Base-by-base conservation (phyloP, 2,113 vertebrate genomes). In the Tichodroma muraria region DNA sequence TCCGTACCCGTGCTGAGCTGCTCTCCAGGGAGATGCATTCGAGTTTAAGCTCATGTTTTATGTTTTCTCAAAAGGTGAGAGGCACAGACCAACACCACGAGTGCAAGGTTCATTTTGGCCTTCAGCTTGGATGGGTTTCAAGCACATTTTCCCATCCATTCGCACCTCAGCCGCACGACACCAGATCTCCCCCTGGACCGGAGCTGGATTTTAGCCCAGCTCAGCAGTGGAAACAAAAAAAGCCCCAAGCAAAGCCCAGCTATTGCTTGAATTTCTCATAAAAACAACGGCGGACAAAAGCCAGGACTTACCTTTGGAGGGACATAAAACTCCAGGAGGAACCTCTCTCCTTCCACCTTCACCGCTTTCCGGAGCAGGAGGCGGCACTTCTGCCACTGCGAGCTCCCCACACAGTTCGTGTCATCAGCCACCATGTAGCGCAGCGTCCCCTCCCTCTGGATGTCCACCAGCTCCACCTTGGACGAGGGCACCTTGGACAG, bases 371-470 rank as follows among this genome's bases (percentile, higher is more conserved):
- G 98, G 45, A 99, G 98, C 92, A 99, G 97, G 77, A 99, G 97
- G 21, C 99, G 98, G 50, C 99, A 99, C 94, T 99, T 99, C 97
- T 99, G 99, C 99, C 99, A 99, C 97, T 99, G 99, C 1, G 98
- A 98, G 7, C 97, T 97, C 3, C 99, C 98, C 87, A 99, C 98
- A 22, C 98, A 98, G 97, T 98, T 99, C 23, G 98, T 97, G 94
- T 99, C 99, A 3, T 99, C 99, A 0, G 99, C 99, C 95, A 99
- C 98, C 99, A 99, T 99, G 98, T 98, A 99, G 78, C 99, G 97
- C 96, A 99, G 98, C 0, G 97, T 98, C 4, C 99, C 99, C 96
- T 99, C 99, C 38, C 99, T 98, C 95, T 99, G 99, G 94, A 99
- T 98, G 97, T 99, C 99, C 96, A 99, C 97, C 90, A 98, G 96